A percentile compares a stretch with the other conserved stretches of the same genome.
These are phyloP conservation scores for Galeruca laticollis DNA, from an alignment of 2,888 invertebrate genomes.

Conservation along the genomic window DNA sequence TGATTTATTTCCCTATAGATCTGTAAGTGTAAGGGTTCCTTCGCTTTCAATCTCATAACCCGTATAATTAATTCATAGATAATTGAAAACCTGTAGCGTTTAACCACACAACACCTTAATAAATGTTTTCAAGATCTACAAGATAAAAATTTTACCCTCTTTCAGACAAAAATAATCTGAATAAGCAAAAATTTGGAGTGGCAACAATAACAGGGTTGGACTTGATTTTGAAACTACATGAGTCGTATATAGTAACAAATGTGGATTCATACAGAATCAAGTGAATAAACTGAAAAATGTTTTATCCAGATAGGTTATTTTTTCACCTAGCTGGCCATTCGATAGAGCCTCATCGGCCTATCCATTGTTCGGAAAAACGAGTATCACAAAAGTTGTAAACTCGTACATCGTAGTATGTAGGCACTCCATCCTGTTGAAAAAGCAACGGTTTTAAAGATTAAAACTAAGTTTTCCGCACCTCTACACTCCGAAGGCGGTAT, in stretches of 20 bases:
- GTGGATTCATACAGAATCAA: background rate
- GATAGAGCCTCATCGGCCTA: too few relatives aligned
- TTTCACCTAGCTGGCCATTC: too few relatives aligned
- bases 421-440: too few relatives aligned
- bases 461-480: too few relatives aligned
- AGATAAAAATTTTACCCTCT: slow-evolving; percentile 32
- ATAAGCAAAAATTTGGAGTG: slow-evolving; percentile 23
- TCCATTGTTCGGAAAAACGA: too few relatives aligned
- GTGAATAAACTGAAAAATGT: too few relatives aligned
- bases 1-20: slow-evolving; percentile 31
- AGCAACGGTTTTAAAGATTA: too few relatives aligned
- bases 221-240: slow-evolving; percentile 12
- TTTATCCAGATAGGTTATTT: too few relatives aligned
- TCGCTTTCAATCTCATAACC: slow-evolving; percentile 34
- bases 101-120: slow-evolving; percentile 35
- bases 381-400: too few relatives aligned
- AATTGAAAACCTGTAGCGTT: slow-evolving; percentile 36
- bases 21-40: slow-evolving; percentile 24
- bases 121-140: slow-evolving; percentile 32
- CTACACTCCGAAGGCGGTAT: too few relatives aligned
- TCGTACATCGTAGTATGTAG: too few relatives aligned
- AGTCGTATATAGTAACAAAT: background rate
- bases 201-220: slow-evolving; percentile 8
- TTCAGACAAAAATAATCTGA: slow-evolving; percentile 32
- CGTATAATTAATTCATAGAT: slow-evolving; percentile 38